A percentile compares a stretch with the other conserved stretches of the same genome.
These are phyloP conservation scores for Drosophila subpulchrella DNA, from an alignment of 1,140 invertebrate species.

Conservation along the genomic window DNA sequence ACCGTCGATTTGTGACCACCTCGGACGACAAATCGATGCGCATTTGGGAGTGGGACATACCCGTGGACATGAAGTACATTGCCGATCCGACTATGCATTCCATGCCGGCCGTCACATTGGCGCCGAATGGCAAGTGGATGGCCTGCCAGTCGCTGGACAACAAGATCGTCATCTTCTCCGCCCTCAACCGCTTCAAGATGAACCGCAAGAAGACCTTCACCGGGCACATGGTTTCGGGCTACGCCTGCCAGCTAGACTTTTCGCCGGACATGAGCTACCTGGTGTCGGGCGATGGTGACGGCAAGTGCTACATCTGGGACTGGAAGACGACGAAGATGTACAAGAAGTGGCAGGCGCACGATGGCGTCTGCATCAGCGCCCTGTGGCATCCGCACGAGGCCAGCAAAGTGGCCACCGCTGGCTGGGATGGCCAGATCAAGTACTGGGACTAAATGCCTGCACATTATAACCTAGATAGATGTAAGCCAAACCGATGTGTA, in stretches of 20 bases:
- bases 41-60: slow-evolving; percentile 99
- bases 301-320: slow-evolving; percentile 99
- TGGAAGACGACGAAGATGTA: slow-evolving; percentile 99
- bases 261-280: slow-evolving; percentile 99
- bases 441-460: slow-evolving; percentile 95
- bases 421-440: slow-evolving; percentile 99
- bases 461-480: slow-evolving; percentile 12
- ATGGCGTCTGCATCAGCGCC: slow-evolving; percentile 96
- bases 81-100: slow-evolving; percentile 99
- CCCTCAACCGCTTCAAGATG: slow-evolving; percentile 98
- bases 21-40: slow-evolving; percentile 99
- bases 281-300: slow-evolving; percentile 99
- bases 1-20: slow-evolving; percentile 98
- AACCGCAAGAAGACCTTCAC: slow-evolving; percentile 99
- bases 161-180: slow-evolving; percentile 99
- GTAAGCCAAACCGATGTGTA: slow-evolving; percentile 50
- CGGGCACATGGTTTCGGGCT: slow-evolving; percentile 99
- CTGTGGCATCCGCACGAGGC: slow-evolving; percentile 99
- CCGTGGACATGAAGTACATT: slow-evolving; percentile 99
- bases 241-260: slow-evolving; percentile 98
- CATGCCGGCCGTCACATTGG: slow-evolving; percentile 97
- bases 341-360: slow-evolving; percentile 99
- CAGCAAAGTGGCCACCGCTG: slow-evolving; percentile 97
- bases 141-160: slow-evolving; percentile 99
- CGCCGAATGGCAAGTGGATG: slow-evolving; percentile 99